These are phyloP conservation scores for Tenthredo mesomela DNA, from an alignment of 2,888 invertebrate species.

Conservation along the genomic window DNA sequence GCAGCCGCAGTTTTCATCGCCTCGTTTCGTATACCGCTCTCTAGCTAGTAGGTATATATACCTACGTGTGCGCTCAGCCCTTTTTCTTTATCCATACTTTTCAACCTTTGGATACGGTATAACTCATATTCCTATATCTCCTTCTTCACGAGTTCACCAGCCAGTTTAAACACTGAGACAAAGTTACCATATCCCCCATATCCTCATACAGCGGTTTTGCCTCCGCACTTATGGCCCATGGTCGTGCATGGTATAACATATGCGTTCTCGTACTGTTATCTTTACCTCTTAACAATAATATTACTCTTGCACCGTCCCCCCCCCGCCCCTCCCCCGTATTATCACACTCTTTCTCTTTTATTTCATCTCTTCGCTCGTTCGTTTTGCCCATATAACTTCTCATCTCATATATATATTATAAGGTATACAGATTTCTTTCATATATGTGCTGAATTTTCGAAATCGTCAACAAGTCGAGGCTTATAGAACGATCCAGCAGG, in stretches of 20 bases:
- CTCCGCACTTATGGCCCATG: too few species aligned
- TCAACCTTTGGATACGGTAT: not conserved
- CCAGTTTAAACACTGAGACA: too few species aligned
- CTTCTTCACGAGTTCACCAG: too few species aligned
- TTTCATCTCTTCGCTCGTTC: not conserved
- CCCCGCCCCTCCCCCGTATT: conserved; percentile 58
- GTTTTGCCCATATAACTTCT: not conserved
- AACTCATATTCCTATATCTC: too few species aligned
- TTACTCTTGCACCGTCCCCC: conserved; percentile 69
- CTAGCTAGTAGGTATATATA: too few species aligned
- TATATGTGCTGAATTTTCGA: too few species aligned
- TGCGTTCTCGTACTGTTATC: conserved; percentile 67
- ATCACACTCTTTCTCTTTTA: conserved; percentile 49
- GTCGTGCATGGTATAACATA: conserved; percentile 65
- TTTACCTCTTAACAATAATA: conserved; percentile 72
- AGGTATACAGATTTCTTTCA: not conserved
- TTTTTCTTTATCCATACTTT: not conserved
- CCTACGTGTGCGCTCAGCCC: not conserved
- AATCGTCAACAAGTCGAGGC: too few species aligned
- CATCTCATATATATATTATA: not conserved
- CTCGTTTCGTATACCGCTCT: not conserved
- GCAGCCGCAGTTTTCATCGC: conserved; percentile 21
- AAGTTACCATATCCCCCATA: not conserved
- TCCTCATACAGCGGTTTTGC: too few species aligned
- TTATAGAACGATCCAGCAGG: too few species aligned